Evolutionary conservation across 2,797 vertebrate species (phyloP).

Genomic region (Dipus sagitta): DNA sequence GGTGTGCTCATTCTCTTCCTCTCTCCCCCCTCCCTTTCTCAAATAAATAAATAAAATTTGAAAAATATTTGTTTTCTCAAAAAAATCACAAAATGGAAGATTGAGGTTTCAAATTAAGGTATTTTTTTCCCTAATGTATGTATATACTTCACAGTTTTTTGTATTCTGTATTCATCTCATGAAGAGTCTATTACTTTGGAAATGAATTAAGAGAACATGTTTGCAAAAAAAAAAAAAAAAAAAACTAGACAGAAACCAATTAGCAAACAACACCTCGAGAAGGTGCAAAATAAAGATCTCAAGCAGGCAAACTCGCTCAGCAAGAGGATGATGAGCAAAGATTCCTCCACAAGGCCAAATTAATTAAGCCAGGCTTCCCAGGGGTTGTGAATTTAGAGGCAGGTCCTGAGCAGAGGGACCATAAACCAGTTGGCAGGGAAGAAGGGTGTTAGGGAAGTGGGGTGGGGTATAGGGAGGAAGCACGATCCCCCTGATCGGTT

Average conservation of each 20-base stretch:
- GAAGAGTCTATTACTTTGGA: slow-evolving; percentile 13
- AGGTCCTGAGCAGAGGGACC: background rate
- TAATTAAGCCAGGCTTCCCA: slow-evolving; percentile 49
- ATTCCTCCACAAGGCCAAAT: slow-evolving; percentile 22
- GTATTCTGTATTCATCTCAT: slow-evolving; percentile 23
- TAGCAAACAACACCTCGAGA: slow-evolving; percentile 61
- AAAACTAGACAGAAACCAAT: slow-evolving; percentile 60
- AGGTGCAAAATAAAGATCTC: slow-evolving; percentile 53
- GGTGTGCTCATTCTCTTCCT: too few relatives aligned
- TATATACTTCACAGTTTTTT: background rate
- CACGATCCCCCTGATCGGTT: background rate
- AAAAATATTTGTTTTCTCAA: background rate
- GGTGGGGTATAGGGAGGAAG: background rate
- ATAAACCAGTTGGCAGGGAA: background rate
- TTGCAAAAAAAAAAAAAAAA: slow-evolving; percentile 61
- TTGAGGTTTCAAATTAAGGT: slow-evolving; percentile 6
- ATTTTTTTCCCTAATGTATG: background rate
- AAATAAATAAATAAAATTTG: background rate
- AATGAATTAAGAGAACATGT: slow-evolving; percentile 64
- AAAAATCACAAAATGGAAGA: slow-evolving; percentile 48
- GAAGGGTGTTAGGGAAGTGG: background rate
- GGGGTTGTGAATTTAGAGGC: slow-evolving; percentile 53
- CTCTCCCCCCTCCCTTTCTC: too few relatives aligned
- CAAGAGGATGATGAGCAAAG: background rate
- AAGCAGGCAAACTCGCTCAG: slow-evolving; percentile 49